These are phyloP conservation scores for Drosophila varians DNA, from an alignment of 1,140 invertebrate genomes.

Conservation along the genomic window DNA sequence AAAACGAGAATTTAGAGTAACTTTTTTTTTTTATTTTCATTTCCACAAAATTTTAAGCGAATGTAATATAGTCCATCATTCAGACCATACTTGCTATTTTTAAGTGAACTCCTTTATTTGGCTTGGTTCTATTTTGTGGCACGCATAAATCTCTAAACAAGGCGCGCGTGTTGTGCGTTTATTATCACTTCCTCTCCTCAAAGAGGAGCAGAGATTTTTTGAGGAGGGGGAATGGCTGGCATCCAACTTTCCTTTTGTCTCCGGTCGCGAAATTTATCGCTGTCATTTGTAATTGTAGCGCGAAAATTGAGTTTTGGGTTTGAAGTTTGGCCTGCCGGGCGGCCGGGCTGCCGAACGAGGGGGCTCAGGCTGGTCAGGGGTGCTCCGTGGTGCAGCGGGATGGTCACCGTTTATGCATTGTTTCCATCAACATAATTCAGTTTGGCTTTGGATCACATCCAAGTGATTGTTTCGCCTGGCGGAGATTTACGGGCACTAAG, in stretches of 20 bases:
- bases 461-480: constrained; percentile 65
- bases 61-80: constrained; percentile 1
- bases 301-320: constrained; percentile 81
- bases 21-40: not conserved
- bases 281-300: constrained; percentile 79
- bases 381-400: constrained; percentile 3
- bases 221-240: constrained; percentile 20
- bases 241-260: constrained; percentile 72
- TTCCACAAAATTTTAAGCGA: not conserved
- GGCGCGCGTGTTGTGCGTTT: constrained; percentile 76
- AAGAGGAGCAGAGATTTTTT: constrained; percentile 15
- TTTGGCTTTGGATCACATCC: constrained; percentile 70
- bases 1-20: too few species aligned
- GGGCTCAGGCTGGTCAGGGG: constrained; percentile 4
- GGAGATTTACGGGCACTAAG: constrained; percentile 76
- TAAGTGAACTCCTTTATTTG: constrained; percentile 23
- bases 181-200: constrained; percentile 71
- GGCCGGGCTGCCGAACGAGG: too few species aligned
- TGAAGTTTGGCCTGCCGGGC: constrained; percentile 55
- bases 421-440: constrained; percentile 79
- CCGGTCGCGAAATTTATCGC: constrained; percentile 70
- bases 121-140: constrained; percentile 50
- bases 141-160: constrained; percentile 81
- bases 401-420: constrained; percentile 50
- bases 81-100: constrained; percentile 10